These are phyloP conservation scores for Scaptomyza reducta DNA, from an alignment of 2,888 invertebrate genomes.

Conservation along the genomic window DNA sequence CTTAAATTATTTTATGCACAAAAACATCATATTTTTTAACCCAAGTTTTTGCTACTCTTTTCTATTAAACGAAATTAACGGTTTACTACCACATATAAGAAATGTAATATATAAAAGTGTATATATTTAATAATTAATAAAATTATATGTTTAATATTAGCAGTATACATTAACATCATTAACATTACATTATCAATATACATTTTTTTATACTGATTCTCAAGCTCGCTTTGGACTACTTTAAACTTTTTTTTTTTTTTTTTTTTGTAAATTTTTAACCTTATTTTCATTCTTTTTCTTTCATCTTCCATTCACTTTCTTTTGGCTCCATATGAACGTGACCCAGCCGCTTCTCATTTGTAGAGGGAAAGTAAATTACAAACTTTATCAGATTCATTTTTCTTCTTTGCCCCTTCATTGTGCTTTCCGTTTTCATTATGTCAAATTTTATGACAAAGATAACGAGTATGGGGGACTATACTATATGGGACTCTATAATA, in stretches of 20 bases:
- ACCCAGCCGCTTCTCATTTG: constrained; percentile 31
- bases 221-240: not conserved
- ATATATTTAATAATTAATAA: too few relatives aligned
- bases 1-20: too few relatives aligned
- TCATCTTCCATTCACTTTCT: constrained; percentile 25
- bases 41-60: too few relatives aligned
- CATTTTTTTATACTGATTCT: not conserved
- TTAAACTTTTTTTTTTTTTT: not conserved
- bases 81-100: too few relatives aligned
- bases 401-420: not conserved
- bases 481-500: constrained; percentile 30
- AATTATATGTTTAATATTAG: too few relatives aligned
- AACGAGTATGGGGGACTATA: constrained; percentile 29
- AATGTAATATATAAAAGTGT: too few relatives aligned
- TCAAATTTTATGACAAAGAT: constrained; percentile 63
- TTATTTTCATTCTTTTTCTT: constrained; percentile 25
- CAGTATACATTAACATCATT: too few relatives aligned
- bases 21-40: too few relatives aligned
- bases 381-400: constrained; percentile 43
- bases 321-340: constrained; percentile 36
- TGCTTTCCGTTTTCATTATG: constrained; percentile 60
- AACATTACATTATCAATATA: too few relatives aligned
- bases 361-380: constrained; percentile 52
- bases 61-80: too few relatives aligned
- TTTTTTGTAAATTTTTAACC: constrained; percentile 10